These are phyloP conservation scores for Heliconius nattereri DNA, from an alignment of 1,140 invertebrate genomes.

Conservation along the genomic window DNA sequence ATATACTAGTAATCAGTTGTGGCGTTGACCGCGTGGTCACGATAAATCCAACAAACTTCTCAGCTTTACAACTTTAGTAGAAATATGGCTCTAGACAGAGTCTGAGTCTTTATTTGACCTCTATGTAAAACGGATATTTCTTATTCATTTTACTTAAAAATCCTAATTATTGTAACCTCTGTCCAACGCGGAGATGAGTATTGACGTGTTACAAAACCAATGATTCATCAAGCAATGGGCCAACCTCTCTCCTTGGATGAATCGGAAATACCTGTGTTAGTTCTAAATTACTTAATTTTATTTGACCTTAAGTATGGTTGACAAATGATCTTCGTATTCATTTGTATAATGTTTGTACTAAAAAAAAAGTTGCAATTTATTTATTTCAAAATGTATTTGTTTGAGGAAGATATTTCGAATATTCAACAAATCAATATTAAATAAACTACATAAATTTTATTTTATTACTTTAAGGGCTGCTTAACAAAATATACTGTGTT, in stretches of 20 bases:
- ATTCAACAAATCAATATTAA: no score
- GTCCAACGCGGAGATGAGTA: conserved; percentile 2
- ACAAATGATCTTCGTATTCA: background rate
- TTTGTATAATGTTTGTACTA: no score
- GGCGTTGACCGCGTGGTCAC: no score
- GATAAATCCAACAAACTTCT: no score
- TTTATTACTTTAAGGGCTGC: no score
- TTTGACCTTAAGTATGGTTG: background rate
- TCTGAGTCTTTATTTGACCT: background rate
- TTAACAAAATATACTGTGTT: no score
- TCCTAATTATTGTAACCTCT: conserved; percentile 18
- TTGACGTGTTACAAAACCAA: conserved; percentile 15
- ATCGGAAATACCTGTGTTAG: conserved; percentile 18
- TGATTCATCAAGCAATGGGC: conserved; percentile 15
- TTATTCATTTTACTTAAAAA: conserved; percentile 4
- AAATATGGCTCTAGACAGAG: background rate
- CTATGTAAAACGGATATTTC: conserved; percentile 1
- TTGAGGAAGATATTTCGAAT: no score
- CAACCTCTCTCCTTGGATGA: conserved; percentile 18
- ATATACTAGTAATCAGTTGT: no score
- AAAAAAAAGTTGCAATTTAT: no score
- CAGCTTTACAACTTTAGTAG: background rate
- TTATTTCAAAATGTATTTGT: no score
- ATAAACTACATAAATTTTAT: no score
- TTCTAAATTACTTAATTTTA: conserved; percentile 6